Conservation (phyloP, 1,140 invertebrate genomes). For the Cotesia glomerata region DNA sequence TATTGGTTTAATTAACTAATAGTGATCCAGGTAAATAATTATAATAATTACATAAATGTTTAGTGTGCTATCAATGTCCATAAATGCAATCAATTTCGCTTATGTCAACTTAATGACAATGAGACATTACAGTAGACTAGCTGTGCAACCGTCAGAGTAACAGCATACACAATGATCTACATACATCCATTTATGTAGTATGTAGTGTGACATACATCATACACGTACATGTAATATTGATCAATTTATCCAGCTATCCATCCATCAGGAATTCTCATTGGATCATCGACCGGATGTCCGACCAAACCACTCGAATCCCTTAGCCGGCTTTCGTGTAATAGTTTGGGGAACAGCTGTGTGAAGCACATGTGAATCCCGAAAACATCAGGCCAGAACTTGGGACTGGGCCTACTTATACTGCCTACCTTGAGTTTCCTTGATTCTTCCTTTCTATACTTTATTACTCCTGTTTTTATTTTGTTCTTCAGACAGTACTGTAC, state of each 20-base stretch:
- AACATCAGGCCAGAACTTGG: slow-evolving; percentile 11
- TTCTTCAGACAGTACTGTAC: slow-evolving; percentile 2
- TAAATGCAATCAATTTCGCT: too few species aligned
- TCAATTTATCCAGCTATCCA: background rate
- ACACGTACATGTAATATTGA: background rate
- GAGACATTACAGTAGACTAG: too few species aligned
- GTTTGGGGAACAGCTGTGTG: slow-evolving; percentile 33
- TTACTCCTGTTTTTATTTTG: background rate
- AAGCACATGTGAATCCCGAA: slow-evolving; percentile 26
- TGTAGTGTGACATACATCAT: background rate
- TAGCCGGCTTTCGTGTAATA: slow-evolving; percentile 23
- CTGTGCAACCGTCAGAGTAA: too few species aligned
- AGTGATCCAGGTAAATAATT: too few species aligned
- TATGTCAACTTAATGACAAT: too few species aligned
- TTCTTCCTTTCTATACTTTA: too few species aligned
- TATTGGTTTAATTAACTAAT: too few species aligned
- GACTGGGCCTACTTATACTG: background rate
- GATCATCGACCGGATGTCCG: slow-evolving; percentile 25
- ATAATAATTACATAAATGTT: too few species aligned
- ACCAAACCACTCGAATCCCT: slow-evolving; percentile 1
- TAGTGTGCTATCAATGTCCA: too few species aligned
- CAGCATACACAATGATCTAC: background rate
- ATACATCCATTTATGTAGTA: background rate
- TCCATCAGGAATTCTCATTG: background rate
- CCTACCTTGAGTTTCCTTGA: slow-evolving; percentile 1